A percentile compares a stretch with the other conserved stretches of the same genome.
phyloP scores from a whole-genome alignment of 2,888 invertebrate species.

The Pachymerium ferrugineum region DNA sequence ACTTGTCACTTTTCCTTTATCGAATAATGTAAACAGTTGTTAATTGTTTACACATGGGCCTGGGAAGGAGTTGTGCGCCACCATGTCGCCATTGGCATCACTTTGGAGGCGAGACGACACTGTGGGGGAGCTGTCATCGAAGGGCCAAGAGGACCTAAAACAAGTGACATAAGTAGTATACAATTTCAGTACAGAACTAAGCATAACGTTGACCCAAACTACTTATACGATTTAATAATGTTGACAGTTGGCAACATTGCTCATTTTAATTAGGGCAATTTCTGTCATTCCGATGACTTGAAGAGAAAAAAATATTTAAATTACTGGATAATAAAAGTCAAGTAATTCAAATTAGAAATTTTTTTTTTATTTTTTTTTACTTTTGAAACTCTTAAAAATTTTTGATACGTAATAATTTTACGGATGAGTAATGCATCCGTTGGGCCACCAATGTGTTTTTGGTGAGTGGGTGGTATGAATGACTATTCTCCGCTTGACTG shows the following conservation, averaged over 20 bases:
- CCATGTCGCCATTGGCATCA: too few species aligned
- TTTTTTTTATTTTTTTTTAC: not conserved
- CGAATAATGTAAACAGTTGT: too few species aligned
- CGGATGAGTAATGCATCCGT: not conserved
- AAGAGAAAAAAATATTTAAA: not conserved
- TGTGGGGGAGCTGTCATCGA: not conserved
- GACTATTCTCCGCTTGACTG: not conserved
- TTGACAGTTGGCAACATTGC: not conserved
- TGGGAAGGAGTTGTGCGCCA: too few species aligned
- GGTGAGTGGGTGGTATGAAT: not conserved
- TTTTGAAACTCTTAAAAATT: not conserved
- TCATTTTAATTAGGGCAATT: not conserved
- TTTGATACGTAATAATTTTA: not conserved
- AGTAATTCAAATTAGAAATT: too few species aligned
- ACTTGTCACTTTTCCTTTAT: too few species aligned
- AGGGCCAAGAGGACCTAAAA: not conserved
- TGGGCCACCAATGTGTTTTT: slow-evolving; percentile 3
- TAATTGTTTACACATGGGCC: too few species aligned
- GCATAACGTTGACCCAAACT: slow-evolving; percentile 2
- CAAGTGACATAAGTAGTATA: not conserved
- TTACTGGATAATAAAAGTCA: too few species aligned
- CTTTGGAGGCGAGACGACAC: not conserved
- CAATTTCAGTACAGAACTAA: not conserved
- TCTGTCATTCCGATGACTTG: not conserved
- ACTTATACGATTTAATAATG: slow-evolving; percentile 8